Evolutionary conservation across 2,888 invertebrate species (phyloP).

Genomic region (Resseliella maxima): DNA sequence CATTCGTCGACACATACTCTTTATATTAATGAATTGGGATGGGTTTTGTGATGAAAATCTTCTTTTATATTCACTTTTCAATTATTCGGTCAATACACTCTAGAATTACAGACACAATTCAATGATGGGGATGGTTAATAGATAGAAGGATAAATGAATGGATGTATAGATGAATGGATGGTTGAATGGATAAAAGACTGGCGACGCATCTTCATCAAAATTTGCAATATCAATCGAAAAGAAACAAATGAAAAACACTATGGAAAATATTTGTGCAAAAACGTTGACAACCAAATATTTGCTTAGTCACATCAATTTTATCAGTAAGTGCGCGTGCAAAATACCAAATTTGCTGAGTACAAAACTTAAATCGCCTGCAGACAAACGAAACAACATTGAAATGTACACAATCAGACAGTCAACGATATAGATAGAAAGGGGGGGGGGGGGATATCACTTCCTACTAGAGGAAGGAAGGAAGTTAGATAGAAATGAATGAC

Average conservation of each 20-base stretch:
- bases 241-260: background rate
- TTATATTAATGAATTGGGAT: background rate
- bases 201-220: background rate
- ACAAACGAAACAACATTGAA: background rate
- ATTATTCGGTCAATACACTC: background rate
- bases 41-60: background rate
- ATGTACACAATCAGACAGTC: background rate
- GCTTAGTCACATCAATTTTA: constrained; percentile 38
- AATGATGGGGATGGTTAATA: too few species aligned
- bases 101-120: background rate
- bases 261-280: background rate
- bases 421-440: background rate
- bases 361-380: constrained; percentile 9
- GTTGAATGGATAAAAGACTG: background rate
- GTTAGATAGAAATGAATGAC: too few species aligned
- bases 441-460: too few species aligned
- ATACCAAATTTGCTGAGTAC: constrained; percentile 30
- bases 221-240: constrained; percentile 5
- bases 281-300: background rate
- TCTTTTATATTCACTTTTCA: background rate
- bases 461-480: too few species aligned
- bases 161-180: background rate
- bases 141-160: background rate
- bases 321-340: constrained; percentile 29
- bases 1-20: background rate